These are phyloP conservation scores for Drosophila simulans DNA, from an alignment of 1,140 invertebrate genomes.

Conservation along the genomic window DNA sequence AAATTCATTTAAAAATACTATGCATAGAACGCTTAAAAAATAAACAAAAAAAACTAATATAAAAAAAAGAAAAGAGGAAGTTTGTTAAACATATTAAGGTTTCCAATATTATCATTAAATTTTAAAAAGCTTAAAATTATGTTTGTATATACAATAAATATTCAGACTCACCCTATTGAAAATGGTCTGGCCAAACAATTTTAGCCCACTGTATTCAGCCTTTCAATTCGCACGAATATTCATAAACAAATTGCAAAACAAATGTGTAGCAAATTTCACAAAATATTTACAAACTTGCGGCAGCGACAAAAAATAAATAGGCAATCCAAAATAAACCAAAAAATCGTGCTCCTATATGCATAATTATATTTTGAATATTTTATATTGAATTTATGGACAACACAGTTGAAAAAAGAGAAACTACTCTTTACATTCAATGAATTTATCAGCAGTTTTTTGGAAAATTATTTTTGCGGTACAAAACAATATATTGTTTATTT, in stretches of 20 bases:
- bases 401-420: slow-evolving; percentile 20
- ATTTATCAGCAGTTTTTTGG: slow-evolving; percentile 43
- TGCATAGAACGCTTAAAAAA: background rate
- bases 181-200: too few relatives aligned
- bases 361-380: slow-evolving; percentile 59
- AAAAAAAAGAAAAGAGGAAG: too few relatives aligned
- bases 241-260: slow-evolving; percentile 45
- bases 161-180: background rate
- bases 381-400: slow-evolving; percentile 41
- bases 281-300: slow-evolving; percentile 55
- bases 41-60: background rate
- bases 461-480: slow-evolving; percentile 42
- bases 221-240: slow-evolving; percentile 1
- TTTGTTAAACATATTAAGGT: too few relatives aligned
- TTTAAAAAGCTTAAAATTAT: too few relatives aligned
- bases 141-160: too few relatives aligned
- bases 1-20: too few relatives aligned
- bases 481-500: slow-evolving; percentile 43
- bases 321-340: slow-evolving; percentile 23
- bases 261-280: slow-evolving; percentile 45
- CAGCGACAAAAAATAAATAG: slow-evolving; percentile 10
- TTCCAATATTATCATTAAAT: too few relatives aligned
- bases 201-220: slow-evolving; percentile 1
- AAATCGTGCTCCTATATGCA: slow-evolving; percentile 33
- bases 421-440: slow-evolving; percentile 25